Evolutionary conservation across 2,113 vertebrate species (phyloP).

Genomic region (Ctenodactylus gundi): DNA sequence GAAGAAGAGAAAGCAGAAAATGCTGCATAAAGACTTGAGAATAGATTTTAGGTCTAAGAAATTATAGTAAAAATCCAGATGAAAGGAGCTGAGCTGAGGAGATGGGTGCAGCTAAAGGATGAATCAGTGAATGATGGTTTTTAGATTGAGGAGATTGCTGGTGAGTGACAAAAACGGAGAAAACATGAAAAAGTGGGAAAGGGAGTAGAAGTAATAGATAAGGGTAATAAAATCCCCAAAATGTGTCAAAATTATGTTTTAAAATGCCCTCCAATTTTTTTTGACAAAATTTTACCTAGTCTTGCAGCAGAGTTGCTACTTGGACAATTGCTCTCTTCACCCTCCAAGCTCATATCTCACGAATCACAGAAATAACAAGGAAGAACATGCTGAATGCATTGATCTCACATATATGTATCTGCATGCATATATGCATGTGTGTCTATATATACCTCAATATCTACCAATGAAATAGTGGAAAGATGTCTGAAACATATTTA

Average conservation of each 20-base stretch:
- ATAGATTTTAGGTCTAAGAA: not conserved
- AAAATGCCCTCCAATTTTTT: constrained; percentile 2
- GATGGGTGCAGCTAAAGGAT: not conserved
- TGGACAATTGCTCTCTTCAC: not conserved
- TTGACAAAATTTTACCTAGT: not conserved
- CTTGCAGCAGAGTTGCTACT: not conserved
- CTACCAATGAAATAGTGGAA: too few relatives aligned
- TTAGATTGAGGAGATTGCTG: too few relatives aligned
- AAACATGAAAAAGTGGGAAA: not conserved
- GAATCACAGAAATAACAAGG: not conserved
- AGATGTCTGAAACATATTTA: not conserved
- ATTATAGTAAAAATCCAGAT: constrained; percentile 9
- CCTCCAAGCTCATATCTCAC: not conserved
- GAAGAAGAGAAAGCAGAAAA: not conserved
- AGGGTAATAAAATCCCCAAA: not conserved
- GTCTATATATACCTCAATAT: too few relatives aligned
- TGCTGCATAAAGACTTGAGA: not conserved
- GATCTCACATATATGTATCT: not conserved
- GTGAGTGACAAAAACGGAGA: not conserved
- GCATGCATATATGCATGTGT: not conserved
- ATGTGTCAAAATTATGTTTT: not conserved
- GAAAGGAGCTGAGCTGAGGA: not conserved
- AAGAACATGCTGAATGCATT: not conserved
- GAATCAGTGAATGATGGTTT: not conserved
- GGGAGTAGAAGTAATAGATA: not conserved